Evolutionary conservation across 2,113 vertebrate genomes (phyloP), one percentile per base, ranked within the genome.

Genomic region (Himantopus leucocephalus): DNA sequence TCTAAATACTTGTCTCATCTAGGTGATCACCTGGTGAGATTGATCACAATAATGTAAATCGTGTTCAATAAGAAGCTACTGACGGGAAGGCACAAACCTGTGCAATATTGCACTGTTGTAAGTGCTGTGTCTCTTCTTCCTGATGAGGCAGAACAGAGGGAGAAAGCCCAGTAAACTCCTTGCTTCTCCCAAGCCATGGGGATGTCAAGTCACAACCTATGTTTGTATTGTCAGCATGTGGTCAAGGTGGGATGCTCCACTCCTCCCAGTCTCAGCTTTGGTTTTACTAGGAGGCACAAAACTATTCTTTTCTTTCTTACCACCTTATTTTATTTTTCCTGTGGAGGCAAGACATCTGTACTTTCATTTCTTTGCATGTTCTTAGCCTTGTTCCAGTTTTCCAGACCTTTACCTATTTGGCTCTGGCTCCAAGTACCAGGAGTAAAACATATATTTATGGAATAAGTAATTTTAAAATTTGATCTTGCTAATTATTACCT

Each of bases 401-500:
- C n/a, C 74, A 95, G 80, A 89, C 92, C 83, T 96, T 94, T 68
- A 60, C 89, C 76, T 75, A 23, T 85, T 85, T 96, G 80, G 60
- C 39, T 90, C 23, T 17, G 37, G 60, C 60, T 94, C 60, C 29
- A 1, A 41, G 68, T 75, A 89, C 24, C 56, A 56, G 14, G 12
- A 92, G 26, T 95, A 85, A 95, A 95, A 74, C 45, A 58, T 85
- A 32, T 92, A 95, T 97, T 97, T 92, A 85, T 94, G 94, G 94
- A 92, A 91, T 41, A 89, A 84, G 80, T 79, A 14, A 84, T 96
- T 96, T 92, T 72, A 77, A 88, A 87, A 95, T 96, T 89, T 94
- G 91, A 76, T 97, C 85, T 91, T 50, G 41, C 81, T 97, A 97
- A 97, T 97, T 96, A 96, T 95, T 97, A 71, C 91, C 83, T 96